Conservation (phyloP, 1,140 invertebrate species). For the Archivesica marissinica region DNA sequence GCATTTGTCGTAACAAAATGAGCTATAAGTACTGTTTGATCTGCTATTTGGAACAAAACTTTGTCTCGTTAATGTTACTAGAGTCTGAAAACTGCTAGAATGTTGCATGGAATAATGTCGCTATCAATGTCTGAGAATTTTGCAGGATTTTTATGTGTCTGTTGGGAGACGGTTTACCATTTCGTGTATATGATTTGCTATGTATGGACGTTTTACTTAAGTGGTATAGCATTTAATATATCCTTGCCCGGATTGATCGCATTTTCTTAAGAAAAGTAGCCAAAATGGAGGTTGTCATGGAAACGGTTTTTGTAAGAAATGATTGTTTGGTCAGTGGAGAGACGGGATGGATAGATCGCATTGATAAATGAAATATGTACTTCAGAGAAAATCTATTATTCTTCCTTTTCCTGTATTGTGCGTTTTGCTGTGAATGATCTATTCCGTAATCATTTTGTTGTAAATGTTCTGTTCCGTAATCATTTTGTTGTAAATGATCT, state of each 20-base stretch:
- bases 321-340: constrained; percentile 25
- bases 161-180: constrained; percentile 12
- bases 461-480: no score
- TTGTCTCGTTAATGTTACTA: neutral
- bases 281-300: constrained; percentile 28
- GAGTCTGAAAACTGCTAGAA: neutral
- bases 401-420: no score
- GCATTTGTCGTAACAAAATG: neutral
- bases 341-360: neutral
- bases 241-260: constrained; percentile 5
- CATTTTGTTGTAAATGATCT: no score
- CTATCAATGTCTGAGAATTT: constrained; percentile 9
- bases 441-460: no score
- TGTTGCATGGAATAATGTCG: neutral
- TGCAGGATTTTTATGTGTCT: constrained; percentile 13
- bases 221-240: constrained; percentile 21
- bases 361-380: constrained; percentile 17
- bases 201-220: constrained; percentile 19
- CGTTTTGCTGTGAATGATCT: no score
- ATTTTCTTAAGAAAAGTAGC: neutral
- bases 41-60: neutral
- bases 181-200: neutral
- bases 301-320: constrained; percentile 37
- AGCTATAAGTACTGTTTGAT: neutral
- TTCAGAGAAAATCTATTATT: no score